Evolutionary conservation across 2,797 vertebrate genomes (phyloP).

Genomic region (Petrocephalus schoutedeni): DNA sequence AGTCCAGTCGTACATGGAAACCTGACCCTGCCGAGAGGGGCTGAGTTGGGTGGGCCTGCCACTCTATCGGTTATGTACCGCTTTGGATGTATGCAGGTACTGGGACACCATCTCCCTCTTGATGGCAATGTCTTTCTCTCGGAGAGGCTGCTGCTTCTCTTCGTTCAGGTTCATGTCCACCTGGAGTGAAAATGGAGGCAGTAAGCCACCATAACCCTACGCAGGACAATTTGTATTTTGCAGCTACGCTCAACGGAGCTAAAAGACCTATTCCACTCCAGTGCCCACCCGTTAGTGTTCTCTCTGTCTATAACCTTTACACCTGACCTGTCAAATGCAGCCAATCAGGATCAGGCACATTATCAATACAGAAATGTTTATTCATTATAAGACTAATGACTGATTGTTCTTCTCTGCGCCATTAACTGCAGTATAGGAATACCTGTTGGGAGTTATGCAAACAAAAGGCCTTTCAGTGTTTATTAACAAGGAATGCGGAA

Average conservation of each 20-base stretch:
- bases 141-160: slow-evolving; percentile 79
- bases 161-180: slow-evolving; percentile 86
- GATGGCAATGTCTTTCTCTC: slow-evolving; percentile 78
- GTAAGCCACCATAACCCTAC: not conserved
- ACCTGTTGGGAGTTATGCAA: not conserved
- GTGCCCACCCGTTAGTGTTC: not conserved
- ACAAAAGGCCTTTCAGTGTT: not conserved
- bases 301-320: not conserved
- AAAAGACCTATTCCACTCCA: not conserved
- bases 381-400: not conserved
- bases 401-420: not conserved
- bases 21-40: not conserved
- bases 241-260: not conserved
- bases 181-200: slow-evolving; percentile 43
- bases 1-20: not conserved
- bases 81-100: slow-evolving; percentile 81
- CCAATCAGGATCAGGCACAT: not conserved
- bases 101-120: slow-evolving; percentile 91
- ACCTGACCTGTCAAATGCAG: not conserved
- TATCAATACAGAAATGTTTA: not conserved
- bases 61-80: slow-evolving; percentile 59
- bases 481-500: not conserved
- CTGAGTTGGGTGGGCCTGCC: not conserved
- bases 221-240: not conserved
- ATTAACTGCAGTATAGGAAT: not conserved